phyloP scores from a whole-genome alignment of 2,113 vertebrate species.

The Sitta europaea region DNA sequence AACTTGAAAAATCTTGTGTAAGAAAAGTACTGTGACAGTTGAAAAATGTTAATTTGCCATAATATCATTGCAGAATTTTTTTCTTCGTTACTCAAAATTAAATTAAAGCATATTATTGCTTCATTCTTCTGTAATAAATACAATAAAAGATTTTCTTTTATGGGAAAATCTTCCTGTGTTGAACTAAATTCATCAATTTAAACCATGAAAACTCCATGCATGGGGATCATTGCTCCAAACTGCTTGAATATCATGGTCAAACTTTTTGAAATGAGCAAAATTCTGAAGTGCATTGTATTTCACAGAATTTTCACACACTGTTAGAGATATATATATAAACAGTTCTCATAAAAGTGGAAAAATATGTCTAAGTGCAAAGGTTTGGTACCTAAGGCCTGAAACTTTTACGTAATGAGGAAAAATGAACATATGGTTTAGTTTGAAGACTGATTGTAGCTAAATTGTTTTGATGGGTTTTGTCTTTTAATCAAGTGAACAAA shows the following conservation, averaged over 20 bases:
- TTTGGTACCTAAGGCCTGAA: neutral
- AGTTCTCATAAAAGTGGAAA: neutral
- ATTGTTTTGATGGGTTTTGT: neutral
- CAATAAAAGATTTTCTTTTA: neutral
- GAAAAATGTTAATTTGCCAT: neutral
- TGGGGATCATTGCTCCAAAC: neutral
- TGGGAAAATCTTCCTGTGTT: neutral
- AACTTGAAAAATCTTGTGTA: neutral
- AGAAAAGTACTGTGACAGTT: neutral
- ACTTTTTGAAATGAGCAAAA: neutral
- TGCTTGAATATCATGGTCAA: neutral
- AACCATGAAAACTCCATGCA: neutral
- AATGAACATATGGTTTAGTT: neutral
- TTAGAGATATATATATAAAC: neutral
- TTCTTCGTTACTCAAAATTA: neutral
- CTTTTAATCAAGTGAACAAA: constrained; percentile 2
- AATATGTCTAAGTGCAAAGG: neutral
- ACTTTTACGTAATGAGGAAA: neutral
- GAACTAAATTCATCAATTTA: neutral
- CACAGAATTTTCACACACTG: neutral
- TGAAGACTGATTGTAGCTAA: neutral
- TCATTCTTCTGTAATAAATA: neutral
- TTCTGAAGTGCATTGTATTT: neutral
- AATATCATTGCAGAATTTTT: neutral
- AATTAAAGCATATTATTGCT: neutral